phyloP scores from a whole-genome alignment of 2,888 invertebrate genomes.

The Pomacea canaliculata region DNA sequence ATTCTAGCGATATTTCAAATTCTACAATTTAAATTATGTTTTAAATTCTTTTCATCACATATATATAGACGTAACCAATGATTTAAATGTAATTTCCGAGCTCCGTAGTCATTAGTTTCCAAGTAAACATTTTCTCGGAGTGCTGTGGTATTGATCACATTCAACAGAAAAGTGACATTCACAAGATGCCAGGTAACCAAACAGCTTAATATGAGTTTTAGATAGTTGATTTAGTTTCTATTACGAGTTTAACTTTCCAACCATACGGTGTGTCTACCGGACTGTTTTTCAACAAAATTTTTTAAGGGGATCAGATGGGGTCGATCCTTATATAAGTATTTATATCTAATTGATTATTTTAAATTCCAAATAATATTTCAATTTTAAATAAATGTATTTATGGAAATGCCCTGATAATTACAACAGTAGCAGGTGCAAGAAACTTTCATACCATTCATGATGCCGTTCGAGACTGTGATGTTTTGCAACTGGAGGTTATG shows the following conservation, averaged over 20 bases:
- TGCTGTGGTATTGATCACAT: neutral
- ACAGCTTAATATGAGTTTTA: neutral
- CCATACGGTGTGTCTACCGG: too few relatives aligned
- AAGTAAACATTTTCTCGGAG: slow-evolving; percentile 10
- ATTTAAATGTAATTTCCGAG: neutral
- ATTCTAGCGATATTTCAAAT: too few relatives aligned
- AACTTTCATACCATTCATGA: slow-evolving; percentile 54
- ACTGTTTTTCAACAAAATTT: too few relatives aligned
- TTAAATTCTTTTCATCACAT: too few relatives aligned
- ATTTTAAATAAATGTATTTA: too few relatives aligned
- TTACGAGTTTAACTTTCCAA: too few relatives aligned
- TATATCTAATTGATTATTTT: too few relatives aligned
- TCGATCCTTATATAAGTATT: too few relatives aligned
- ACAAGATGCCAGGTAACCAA: neutral
- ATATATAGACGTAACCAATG: slow-evolving; percentile 1
- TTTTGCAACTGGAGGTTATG: slow-evolving; percentile 65
- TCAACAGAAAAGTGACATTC: too few relatives aligned
- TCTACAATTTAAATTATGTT: too few relatives aligned
- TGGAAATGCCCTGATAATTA: neutral
- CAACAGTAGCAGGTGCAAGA: slow-evolving; percentile 2
- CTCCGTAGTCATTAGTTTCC: slow-evolving; percentile 18
- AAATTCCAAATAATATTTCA: too few relatives aligned
- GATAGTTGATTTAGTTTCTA: neutral
- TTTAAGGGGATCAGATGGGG: too few relatives aligned
- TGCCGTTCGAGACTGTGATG: slow-evolving; percentile 61